Percentiles rank a stretch among this genome's conserved stretches.
Evolutionary conservation across 2,888 invertebrate genomes (phyloP).

Genomic region (Cephus runcator): DNA sequence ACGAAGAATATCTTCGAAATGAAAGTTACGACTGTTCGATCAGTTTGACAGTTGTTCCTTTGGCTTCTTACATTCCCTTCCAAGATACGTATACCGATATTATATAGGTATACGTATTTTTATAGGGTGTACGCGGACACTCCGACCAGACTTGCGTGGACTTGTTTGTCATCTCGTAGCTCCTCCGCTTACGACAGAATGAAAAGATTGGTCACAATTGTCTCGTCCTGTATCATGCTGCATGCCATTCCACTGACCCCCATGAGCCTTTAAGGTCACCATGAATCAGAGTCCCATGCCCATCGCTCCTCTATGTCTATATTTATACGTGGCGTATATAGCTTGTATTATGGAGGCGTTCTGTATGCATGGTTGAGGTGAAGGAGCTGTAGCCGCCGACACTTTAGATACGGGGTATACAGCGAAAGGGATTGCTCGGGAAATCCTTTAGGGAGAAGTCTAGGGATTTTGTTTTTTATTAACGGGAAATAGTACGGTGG

Average conservation of each 20-base stretch:
- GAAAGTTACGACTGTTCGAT: neutral
- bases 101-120: neutral
- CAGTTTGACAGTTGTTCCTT: neutral
- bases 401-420: neutral
- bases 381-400: neutral
- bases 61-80: neutral
- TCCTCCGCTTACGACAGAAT: constrained; percentile 29
- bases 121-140: neutral
- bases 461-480: neutral
- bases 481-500: neutral
- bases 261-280: neutral
- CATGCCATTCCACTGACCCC: constrained; percentile 36
- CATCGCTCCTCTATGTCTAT: neutral
- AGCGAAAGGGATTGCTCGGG: neutral
- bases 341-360: neutral
- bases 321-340: neutral
- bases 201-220: constrained; percentile 58
- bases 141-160: neutral
- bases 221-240: constrained; percentile 53
- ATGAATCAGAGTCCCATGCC: neutral
- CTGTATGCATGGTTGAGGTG: neutral
- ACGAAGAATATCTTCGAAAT: neutral
- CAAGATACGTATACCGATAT: neutral
- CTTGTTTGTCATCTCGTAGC: neutral
- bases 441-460: neutral